Percentiles rank a stretch among this genome's conserved stretches.
These are phyloP conservation scores for Gymnothorax javanicus DNA, from an alignment of 2,797 vertebrate genomes.

Conservation along the genomic window DNA sequence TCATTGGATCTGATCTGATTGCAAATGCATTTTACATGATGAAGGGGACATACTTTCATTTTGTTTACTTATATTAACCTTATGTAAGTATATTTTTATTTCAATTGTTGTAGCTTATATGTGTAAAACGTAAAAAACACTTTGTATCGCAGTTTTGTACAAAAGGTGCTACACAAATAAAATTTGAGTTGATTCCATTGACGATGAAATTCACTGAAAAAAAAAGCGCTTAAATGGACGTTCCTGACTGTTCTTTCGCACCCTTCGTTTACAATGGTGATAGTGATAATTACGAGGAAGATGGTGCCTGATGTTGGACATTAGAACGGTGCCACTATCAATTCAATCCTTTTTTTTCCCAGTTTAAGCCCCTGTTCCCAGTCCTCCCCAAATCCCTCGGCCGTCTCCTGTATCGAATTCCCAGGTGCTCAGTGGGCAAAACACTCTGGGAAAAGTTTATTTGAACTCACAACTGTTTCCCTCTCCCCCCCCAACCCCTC, in stretches of 20 bases:
- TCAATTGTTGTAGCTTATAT: too few species aligned
- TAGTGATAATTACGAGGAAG: background rate
- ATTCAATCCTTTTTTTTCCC: background rate
- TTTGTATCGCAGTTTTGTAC: too few species aligned
- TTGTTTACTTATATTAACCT: too few species aligned
- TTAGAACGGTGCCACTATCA: background rate
- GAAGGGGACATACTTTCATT: too few species aligned
- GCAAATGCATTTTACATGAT: too few species aligned
- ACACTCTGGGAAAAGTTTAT: constrained; percentile 28
- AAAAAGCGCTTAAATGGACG: background rate
- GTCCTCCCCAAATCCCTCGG: background rate
- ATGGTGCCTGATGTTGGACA: background rate
- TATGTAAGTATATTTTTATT: too few species aligned
- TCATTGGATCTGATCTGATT: too few species aligned
- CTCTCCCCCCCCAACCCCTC: constrained; percentile 36
- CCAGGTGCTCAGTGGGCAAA: constrained; percentile 35
- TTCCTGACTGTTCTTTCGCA: background rate
- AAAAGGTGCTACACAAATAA: too few species aligned
- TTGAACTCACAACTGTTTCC: constrained; percentile 7
- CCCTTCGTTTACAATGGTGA: background rate
- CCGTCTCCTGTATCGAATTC: background rate
- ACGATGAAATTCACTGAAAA: too few species aligned
- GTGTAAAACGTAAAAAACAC: too few species aligned
- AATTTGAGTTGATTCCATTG: too few species aligned
- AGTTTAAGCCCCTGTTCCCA: background rate